Percentiles rank a stretch among this genome's conserved stretches.
phyloP scores from a whole-genome alignment of 2,888 invertebrate species.

The Lithosia quadra region DNA sequence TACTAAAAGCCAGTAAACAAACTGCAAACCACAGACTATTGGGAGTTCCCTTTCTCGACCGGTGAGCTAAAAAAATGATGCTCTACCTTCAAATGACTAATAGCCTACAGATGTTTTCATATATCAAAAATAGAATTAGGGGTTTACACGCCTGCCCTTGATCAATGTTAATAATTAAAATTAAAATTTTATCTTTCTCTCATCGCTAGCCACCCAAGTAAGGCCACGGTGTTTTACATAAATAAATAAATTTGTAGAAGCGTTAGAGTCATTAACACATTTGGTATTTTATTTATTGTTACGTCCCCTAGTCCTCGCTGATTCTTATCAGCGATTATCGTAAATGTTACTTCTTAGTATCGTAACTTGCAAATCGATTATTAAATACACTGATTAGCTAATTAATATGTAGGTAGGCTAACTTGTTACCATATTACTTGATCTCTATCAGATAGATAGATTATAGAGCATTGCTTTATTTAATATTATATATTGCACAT shows the following conservation, averaged over 20 bases:
- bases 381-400: conserved; percentile 28
- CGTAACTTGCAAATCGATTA: conserved; percentile 34
- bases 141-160: conserved; percentile 74
- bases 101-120: conserved; percentile 76
- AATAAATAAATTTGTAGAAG: conserved; percentile 52
- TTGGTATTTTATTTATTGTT: conserved; percentile 38
- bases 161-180: conserved; percentile 80
- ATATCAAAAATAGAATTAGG: conserved; percentile 82
- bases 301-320: conserved; percentile 32
- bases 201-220: conserved; percentile 80
- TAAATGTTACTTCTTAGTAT: conserved; percentile 37
- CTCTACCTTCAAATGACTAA: conserved; percentile 75
- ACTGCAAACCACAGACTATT: background rate
- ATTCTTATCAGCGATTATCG: conserved; percentile 45
- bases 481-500: background rate
- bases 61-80: conserved; percentile 48
- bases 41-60: background rate
- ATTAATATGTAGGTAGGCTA: conserved; percentile 20
- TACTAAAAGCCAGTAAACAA: background rate
- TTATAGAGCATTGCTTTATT: background rate
- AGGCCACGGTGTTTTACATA: conserved; percentile 57
- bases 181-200: conserved; percentile 68
- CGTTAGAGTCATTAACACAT: conserved; percentile 41
- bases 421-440: background rate
- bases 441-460: conserved; percentile 5